phyloP scores from a whole-genome alignment of 2,888 invertebrate genomes.

The Leptodirus hochenwartii region DNA sequence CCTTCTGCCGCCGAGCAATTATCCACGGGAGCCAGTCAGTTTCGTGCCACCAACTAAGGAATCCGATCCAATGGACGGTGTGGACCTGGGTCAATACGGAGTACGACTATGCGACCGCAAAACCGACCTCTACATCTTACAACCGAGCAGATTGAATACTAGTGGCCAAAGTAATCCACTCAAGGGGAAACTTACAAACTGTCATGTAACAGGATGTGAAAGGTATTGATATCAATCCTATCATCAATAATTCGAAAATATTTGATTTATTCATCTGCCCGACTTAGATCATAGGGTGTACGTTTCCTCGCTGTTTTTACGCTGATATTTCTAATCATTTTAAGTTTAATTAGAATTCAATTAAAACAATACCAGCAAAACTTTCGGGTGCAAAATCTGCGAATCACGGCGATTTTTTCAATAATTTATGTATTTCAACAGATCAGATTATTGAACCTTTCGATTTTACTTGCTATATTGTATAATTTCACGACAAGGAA shows the following conservation, averaged over 20 bases:
- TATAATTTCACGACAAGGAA: too few species aligned
- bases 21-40: conserved; percentile 27
- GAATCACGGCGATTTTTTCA: too few species aligned
- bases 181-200: conserved; percentile 77
- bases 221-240: conserved; percentile 45
- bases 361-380: too few species aligned
- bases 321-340: too few species aligned
- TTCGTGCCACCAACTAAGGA: conserved; percentile 24
- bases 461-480: too few species aligned
- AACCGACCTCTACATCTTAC: conserved; percentile 70
- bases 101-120: conserved; percentile 73
- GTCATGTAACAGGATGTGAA: conserved; percentile 74
- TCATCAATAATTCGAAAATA: conserved; percentile 1
- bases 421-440: too few species aligned
- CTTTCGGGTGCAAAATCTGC: too few species aligned
- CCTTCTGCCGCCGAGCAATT: conserved; percentile 24
- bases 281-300: too few species aligned
- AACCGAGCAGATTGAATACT: conserved; percentile 61
- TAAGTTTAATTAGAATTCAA: too few species aligned
- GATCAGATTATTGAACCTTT: too few species aligned
- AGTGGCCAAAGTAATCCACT: conserved; percentile 64
- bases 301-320: not conserved
- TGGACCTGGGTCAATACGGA: conserved; percentile 29
- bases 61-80: conserved; percentile 25
- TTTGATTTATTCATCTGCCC: too few species aligned